A percentile compares a stretch with the other conserved stretches of the same genome.
phyloP scores from a whole-genome alignment of 2,888 invertebrate species.

The Lottia gigantea region DNA sequence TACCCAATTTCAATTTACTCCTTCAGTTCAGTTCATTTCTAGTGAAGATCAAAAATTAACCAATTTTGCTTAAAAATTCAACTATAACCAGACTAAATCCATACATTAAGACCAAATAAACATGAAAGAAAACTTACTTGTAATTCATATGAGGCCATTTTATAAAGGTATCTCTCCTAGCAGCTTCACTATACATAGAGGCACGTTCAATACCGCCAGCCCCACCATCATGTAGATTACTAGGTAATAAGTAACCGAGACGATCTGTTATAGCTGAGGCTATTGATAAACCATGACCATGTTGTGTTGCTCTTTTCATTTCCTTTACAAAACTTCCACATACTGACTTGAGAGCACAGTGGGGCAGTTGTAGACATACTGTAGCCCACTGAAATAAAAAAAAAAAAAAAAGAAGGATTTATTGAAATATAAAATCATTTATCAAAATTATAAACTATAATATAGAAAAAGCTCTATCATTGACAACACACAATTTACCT shows the following conservation, averaged over 20 bases:
- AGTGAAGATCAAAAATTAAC: too few relatives aligned
- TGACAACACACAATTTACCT: background rate
- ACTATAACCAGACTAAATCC: too few relatives aligned
- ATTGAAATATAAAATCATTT: too few relatives aligned
- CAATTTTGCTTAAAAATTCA: too few relatives aligned
- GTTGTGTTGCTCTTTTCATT: constrained; percentile 79
- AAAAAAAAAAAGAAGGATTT: too few relatives aligned
- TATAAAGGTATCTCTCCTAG: constrained; percentile 88
- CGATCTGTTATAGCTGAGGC: constrained; percentile 91
- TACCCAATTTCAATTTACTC: background rate
- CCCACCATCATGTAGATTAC: constrained; percentile 39
- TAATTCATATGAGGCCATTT: constrained; percentile 98
- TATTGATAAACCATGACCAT: constrained; percentile 86
- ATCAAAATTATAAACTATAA: too few relatives aligned
- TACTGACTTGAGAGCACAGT: constrained; percentile 82
- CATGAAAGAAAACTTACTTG: constrained; percentile 74
- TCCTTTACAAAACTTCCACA: constrained; percentile 84
- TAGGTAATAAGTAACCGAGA: constrained; percentile 66
- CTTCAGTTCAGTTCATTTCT: too few relatives aligned
- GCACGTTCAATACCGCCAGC: constrained; percentile 65
- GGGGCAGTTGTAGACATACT: constrained; percentile 83
- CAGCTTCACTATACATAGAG: constrained; percentile 90
- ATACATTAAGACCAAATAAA: too few relatives aligned
- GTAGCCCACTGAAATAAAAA: constrained; percentile 93
- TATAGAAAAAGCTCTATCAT: background rate